Evolutionary conservation across 2,797 vertebrate genomes (phyloP).

Genomic region (Ambastaia sidthimunki): DNA sequence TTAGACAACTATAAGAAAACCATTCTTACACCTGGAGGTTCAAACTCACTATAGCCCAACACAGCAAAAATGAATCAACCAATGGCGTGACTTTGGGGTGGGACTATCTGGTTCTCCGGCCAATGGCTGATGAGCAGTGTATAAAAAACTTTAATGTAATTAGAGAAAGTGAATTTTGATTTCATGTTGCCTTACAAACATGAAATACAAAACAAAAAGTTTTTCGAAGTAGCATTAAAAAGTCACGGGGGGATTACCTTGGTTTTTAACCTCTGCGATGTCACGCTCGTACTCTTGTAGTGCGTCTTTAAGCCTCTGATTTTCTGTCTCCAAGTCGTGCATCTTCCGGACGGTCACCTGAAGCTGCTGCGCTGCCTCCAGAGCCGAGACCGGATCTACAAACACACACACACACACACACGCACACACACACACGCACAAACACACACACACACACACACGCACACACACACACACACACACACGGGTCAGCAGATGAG

Average conservation of each 20-base stretch:
- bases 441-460: too few species aligned
- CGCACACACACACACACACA: background rate
- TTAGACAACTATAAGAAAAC: background rate
- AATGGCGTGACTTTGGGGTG: background rate
- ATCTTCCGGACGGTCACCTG: constrained; percentile 87
- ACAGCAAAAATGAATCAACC: background rate
- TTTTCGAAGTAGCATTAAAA: background rate
- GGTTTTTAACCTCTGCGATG: constrained; percentile 87
- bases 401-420: constrained; percentile 62
- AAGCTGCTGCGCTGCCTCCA: constrained; percentile 88
- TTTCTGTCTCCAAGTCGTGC: constrained; percentile 89
- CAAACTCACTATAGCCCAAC: too few species aligned
- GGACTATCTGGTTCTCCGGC: background rate
- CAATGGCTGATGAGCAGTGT: background rate
- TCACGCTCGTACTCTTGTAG: constrained; percentile 88
- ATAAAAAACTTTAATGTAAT: background rate
- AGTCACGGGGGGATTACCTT: constrained; percentile 73
- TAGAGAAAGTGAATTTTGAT: background rate
- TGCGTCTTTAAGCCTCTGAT: constrained; percentile 88
- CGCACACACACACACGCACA: too few species aligned
- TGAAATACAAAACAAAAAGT: background rate
- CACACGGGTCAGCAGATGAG: background rate
- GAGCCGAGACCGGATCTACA: constrained; percentile 84
- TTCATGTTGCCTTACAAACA: background rate
- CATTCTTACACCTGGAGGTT: background rate